Evolutionary conservation across 1,140 invertebrate genomes (phyloP).

Genomic region (Acromyrmex echinatior): DNA sequence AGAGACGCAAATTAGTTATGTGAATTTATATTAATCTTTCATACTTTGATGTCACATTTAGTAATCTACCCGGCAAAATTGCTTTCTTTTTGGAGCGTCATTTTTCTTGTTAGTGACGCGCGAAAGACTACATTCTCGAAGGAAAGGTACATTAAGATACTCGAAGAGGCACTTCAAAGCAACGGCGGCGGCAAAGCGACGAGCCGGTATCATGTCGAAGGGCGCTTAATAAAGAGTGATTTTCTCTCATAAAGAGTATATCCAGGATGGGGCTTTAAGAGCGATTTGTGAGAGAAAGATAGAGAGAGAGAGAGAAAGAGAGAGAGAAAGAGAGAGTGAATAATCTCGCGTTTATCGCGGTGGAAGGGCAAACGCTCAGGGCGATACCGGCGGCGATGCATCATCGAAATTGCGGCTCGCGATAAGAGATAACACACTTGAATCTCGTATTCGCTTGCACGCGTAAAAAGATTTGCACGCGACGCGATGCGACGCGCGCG

Average conservation of each 20-base stretch:
- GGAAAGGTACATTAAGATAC: constrained; percentile 48
- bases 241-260: constrained; percentile 38
- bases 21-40: constrained; percentile 47
- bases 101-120: constrained; percentile 31
- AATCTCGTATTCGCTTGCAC: constrained; percentile 1
- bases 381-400: not conserved
- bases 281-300: too few relatives aligned
- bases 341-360: constrained; percentile 40
- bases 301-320: not conserved
- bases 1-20: not conserved
- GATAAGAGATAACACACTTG: constrained; percentile 37
- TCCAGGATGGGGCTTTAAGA: constrained; percentile 7
- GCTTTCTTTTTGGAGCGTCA: constrained; percentile 11
- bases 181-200: constrained; percentile 45
- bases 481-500: not conserved
- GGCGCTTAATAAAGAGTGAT: constrained; percentile 48
- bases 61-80: constrained; percentile 32
- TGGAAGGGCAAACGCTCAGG: constrained; percentile 28
- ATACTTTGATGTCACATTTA: constrained; percentile 22
- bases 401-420: constrained; percentile 35
- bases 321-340: not conserved
- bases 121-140: constrained; percentile 23
- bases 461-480: not conserved
- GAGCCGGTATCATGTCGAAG: constrained; percentile 33
- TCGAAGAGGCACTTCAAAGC: constrained; percentile 37